Conservation (phyloP, 2,113 vertebrate genomes). For the Petromus typicus region DNA sequence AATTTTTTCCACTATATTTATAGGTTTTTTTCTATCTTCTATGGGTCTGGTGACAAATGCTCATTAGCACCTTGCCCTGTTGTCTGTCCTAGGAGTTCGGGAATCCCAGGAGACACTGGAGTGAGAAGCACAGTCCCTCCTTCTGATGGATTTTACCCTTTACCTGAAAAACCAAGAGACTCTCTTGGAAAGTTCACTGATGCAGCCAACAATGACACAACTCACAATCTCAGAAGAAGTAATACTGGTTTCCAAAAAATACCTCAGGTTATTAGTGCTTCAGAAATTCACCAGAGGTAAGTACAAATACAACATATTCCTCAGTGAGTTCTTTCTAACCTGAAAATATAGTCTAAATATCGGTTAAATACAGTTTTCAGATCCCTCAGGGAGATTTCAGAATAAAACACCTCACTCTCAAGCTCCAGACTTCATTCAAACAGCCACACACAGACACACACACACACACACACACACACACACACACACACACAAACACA, state of each 20-base stretch:
- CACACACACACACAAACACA: too few species aligned
- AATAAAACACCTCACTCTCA: neutral
- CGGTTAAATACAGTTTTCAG: conserved; percentile 19
- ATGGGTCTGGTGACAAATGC: neutral
- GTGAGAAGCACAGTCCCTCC: neutral
- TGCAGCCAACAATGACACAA: neutral
- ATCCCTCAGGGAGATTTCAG: neutral
- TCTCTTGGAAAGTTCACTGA: neutral
- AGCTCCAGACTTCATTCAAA: neutral
- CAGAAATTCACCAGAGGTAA: neutral
- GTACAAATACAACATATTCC: neutral
- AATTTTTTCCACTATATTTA: conserved; percentile 14
- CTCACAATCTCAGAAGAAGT: neutral
- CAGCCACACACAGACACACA: too few species aligned
- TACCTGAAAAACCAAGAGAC: neutral
- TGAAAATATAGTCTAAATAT: conserved; percentile 2
- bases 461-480: neutral
- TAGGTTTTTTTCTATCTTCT: neutral
- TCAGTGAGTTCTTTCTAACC: neutral
- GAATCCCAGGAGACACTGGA: too few species aligned
- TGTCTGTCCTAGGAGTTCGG: neutral
- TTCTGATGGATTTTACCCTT: neutral
- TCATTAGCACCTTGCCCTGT: neutral
- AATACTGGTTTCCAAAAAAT: neutral
- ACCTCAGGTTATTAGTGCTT: neutral